Evolutionary conservation across 2,113 vertebrate species (phyloP).

Genomic region (Upupa epops): DNA sequence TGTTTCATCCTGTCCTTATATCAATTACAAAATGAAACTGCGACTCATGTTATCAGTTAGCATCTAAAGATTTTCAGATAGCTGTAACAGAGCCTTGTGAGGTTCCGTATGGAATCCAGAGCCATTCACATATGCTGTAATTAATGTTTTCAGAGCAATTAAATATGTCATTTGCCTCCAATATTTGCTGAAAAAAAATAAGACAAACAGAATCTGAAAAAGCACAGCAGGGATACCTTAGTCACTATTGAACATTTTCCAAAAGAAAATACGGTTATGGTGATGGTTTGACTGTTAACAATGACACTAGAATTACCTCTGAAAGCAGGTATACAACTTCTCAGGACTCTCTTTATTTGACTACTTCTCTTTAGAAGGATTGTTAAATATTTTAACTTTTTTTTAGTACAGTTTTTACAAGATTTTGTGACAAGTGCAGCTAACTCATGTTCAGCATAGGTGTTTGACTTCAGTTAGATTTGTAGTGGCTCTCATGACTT

Average conservation of each 20-base stretch:
- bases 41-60: neutral
- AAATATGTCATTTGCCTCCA: slow-evolving; percentile 9
- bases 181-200: slow-evolving; percentile 47
- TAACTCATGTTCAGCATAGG: neutral
- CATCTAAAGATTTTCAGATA: slow-evolving; percentile 16
- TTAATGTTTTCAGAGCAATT: slow-evolving; percentile 49
- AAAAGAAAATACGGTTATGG: neutral
- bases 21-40: slow-evolving; percentile 10
- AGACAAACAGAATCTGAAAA: neutral
- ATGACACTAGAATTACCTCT: neutral
- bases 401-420: neutral
- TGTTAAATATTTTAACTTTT: neutral
- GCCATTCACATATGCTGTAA: neutral
- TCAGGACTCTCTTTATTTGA: neutral
- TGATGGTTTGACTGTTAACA: neutral
- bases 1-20: neutral
- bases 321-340: neutral
- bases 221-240: neutral
- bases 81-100: neutral
- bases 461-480: neutral
- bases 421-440: neutral
- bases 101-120: neutral
- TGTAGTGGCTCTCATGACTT: neutral
- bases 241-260: slow-evolving; percentile 17
- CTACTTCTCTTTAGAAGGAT: neutral